These are phyloP conservation scores for Australoheros scitulus DNA, from an alignment of 2,113 vertebrate genomes.

Conservation along the genomic window DNA sequence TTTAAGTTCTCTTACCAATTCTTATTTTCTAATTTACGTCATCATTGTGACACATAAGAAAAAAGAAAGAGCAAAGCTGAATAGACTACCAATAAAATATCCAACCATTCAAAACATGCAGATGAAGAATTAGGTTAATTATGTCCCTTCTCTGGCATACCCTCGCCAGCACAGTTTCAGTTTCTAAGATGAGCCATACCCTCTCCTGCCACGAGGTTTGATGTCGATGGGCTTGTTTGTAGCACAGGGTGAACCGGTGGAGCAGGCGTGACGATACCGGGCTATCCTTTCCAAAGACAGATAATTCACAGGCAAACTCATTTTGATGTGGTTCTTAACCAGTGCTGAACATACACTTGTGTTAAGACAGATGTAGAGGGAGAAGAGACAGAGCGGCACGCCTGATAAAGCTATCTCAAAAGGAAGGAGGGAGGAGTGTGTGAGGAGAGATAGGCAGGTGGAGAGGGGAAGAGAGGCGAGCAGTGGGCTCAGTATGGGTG, in stretches of 20 bases:
- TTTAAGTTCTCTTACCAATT: background rate
- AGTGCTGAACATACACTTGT: slow-evolving; percentile 12
- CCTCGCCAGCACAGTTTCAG: slow-evolving; percentile 11
- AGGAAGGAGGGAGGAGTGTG: background rate
- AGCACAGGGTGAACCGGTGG: slow-evolving; percentile 88
- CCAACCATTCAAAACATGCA: background rate
- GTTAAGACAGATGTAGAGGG: slow-evolving; percentile 4
- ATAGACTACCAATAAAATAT: background rate
- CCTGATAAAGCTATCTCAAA: slow-evolving; percentile 25
- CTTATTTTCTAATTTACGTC: background rate
- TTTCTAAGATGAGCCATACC: slow-evolving; percentile 76
- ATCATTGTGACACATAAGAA: background rate
- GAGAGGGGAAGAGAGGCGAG: slow-evolving; percentile 13
- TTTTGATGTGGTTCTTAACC: slow-evolving; percentile 60
- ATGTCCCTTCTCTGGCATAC: background rate
- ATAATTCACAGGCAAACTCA: slow-evolving; percentile 89
- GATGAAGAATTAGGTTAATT: background rate
- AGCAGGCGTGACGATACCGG: slow-evolving; percentile 85
- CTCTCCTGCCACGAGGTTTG: slow-evolving; percentile 87
- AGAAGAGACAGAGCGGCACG: slow-evolving; percentile 5
- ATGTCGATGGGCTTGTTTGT: slow-evolving; percentile 97
- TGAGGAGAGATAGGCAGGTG: slow-evolving; percentile 20
- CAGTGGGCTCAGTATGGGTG: slow-evolving; percentile 46
- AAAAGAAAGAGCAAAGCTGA: background rate
- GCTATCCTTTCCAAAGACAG: slow-evolving; percentile 86